phyloP scores from a whole-genome alignment of 1,140 invertebrate genomes.

The Drosophila paulistorum region DNA sequence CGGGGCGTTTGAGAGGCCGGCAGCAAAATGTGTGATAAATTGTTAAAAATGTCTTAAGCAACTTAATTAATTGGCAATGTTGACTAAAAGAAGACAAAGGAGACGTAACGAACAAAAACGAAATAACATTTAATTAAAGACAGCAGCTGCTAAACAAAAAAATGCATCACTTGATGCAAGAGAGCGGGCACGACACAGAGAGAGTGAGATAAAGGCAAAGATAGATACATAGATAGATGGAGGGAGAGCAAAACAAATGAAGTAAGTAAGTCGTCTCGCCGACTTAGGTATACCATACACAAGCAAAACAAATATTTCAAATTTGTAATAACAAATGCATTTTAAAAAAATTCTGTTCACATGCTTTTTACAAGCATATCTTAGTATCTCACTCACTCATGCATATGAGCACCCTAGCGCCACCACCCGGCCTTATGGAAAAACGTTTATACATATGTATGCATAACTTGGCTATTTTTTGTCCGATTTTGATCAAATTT shows the following conservation, averaged over 20 bases:
- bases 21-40: slow-evolving; percentile 31
- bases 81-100: slow-evolving; percentile 33
- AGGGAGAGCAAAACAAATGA: neutral
- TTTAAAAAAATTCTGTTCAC: too few relatives aligned
- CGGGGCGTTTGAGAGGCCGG: neutral
- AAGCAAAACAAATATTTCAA: too few relatives aligned
- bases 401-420: too few relatives aligned
- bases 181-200: neutral
- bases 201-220: neutral
- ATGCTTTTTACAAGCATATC: too few relatives aligned
- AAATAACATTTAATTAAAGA: slow-evolving; percentile 62
- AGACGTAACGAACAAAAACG: neutral
- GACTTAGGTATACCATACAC: too few relatives aligned
- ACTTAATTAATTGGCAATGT: slow-evolving; percentile 65
- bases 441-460: too few relatives aligned
- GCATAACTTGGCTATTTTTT: too few relatives aligned
- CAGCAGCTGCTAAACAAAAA: slow-evolving; percentile 41
- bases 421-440: too few relatives aligned
- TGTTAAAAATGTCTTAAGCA: slow-evolving; percentile 31
- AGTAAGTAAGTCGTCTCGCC: too few relatives aligned
- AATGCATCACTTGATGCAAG: slow-evolving; percentile 12
- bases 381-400: too few relatives aligned
- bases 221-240: neutral
- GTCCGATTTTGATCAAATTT: too few relatives aligned
- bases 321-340: too few relatives aligned